Evolutionary conservation across 2,797 vertebrate species (phyloP).

Genomic region (Melanotaenia boesemani): DNA sequence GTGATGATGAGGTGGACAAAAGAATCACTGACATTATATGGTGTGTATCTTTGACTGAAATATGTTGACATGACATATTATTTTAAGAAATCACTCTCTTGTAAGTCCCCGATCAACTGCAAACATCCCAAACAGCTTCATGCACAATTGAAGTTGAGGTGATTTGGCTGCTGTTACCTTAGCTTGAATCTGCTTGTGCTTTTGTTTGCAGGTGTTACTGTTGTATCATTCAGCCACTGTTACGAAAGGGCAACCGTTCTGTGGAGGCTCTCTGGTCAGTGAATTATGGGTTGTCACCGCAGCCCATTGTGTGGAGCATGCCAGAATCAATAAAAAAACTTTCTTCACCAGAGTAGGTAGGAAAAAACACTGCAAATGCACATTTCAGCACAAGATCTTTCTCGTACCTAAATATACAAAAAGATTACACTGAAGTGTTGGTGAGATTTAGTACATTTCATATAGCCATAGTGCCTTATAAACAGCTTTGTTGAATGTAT

Average conservation of each 20-base stretch:
- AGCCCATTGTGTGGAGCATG: slow-evolving; percentile 86
- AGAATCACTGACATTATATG: neutral
- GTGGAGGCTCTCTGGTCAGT: slow-evolving; percentile 91
- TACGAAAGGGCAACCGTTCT: slow-evolving; percentile 74
- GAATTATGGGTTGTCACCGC: slow-evolving; percentile 93
- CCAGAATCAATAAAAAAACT: fast-evolving
- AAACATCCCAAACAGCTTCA: no score
- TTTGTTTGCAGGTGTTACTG: slow-evolving; percentile 83
- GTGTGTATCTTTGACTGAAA: neutral
- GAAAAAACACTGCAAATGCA: slow-evolving; percentile 5
- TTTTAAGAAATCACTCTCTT: neutral
- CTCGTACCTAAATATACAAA: neutral
- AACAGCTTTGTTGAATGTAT: neutral
- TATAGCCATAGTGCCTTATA: no score
- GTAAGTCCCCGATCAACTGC: no score
- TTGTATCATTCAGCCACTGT: slow-evolving; percentile 49
- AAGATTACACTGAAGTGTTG: no score
- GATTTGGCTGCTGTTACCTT: neutral
- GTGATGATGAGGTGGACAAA: no score
- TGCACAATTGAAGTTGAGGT: no score
- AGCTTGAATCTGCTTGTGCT: neutral
- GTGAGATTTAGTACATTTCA: no score
- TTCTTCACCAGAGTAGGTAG: slow-evolving; percentile 81
- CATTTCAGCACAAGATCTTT: neutral
- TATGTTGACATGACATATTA: neutral